phyloP scores from a whole-genome alignment of 2,888 invertebrate genomes.

The Tuta absoluta region DNA sequence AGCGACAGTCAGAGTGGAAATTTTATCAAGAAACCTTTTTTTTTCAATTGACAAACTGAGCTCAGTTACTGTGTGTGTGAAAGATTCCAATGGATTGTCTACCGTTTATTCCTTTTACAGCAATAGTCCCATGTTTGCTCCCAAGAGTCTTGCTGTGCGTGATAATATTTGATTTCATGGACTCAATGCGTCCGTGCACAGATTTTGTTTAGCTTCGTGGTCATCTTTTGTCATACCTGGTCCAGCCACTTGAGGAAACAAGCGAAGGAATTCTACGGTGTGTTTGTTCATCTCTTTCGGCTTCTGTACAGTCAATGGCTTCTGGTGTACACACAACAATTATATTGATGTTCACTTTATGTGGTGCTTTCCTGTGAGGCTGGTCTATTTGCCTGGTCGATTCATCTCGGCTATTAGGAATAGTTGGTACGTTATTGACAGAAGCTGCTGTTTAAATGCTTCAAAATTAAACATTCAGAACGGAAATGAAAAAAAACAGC shows the following conservation, averaged over 20 bases:
- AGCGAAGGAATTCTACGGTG: slow-evolving; percentile 66
- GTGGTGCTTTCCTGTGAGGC: slow-evolving; percentile 12
- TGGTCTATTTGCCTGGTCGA: slow-evolving; percentile 23
- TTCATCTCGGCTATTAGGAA: slow-evolving; percentile 17
- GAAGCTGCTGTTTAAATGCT: slow-evolving; percentile 1
- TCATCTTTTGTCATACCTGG: slow-evolving; percentile 57
- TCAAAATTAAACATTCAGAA: slow-evolving; percentile 8
- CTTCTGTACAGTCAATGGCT: slow-evolving; percentile 74
- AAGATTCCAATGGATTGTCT: slow-evolving; percentile 1
- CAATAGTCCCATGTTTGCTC: slow-evolving; percentile 5
- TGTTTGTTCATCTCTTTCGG: slow-evolving; percentile 76
- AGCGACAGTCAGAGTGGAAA: too few species aligned
- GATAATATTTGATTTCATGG: slow-evolving; percentile 76
- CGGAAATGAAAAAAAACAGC: neutral
- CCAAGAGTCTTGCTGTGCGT: slow-evolving; percentile 64
- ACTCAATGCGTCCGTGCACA: slow-evolving; percentile 33
- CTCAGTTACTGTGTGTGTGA: neutral
- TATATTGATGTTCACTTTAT: slow-evolving; percentile 43
- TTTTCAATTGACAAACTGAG: neutral
- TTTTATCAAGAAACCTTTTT: too few species aligned
- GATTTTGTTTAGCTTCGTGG: slow-evolving; percentile 22
- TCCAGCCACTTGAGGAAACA: slow-evolving; percentile 65
- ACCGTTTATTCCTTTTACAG: neutral
- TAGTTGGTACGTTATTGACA: neutral
- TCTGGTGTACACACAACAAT: slow-evolving; percentile 74